Evolutionary conservation across 2,888 invertebrate species (phyloP).

Genomic region (Drosophila tripunctata): DNA sequence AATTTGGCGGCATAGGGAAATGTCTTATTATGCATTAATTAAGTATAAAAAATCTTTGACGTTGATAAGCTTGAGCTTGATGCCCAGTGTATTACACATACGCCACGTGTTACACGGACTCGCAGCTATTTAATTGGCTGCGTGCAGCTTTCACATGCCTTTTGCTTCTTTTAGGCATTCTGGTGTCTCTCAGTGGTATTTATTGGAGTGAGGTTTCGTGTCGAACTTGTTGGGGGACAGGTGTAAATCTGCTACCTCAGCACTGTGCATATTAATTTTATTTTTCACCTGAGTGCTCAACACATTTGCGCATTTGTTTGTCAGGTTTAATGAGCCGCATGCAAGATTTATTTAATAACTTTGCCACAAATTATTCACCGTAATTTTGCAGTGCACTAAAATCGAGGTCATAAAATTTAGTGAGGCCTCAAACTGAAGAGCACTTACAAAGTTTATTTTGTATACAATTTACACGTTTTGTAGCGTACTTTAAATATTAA

Average conservation of each 20-base stretch:
- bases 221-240: constrained; percentile 19
- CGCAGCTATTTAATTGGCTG: constrained; percentile 22
- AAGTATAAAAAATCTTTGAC: constrained; percentile 31
- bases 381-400: constrained; percentile 56
- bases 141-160: constrained; percentile 6
- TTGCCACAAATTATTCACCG: constrained; percentile 43
- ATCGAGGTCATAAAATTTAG: constrained; percentile 29
- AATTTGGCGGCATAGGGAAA: constrained; percentile 29
- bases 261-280: constrained; percentile 50
- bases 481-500: background rate
- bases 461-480: background rate
- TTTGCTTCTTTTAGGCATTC: constrained; percentile 16
- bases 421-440: background rate
- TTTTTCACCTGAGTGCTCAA: constrained; percentile 45
- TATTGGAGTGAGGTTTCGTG: constrained; percentile 9
- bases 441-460: background rate
- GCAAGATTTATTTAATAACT: constrained; percentile 74
- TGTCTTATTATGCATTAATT: constrained; percentile 64
- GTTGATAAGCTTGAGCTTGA: constrained; percentile 24
- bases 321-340: constrained; percentile 67
- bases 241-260: constrained; percentile 37
- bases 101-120: constrained; percentile 26
- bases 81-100: constrained; percentile 26
- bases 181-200: constrained; percentile 26
- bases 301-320: constrained; percentile 23